Percentiles rank a stretch among this genome's conserved stretches.
Conservation (phyloP, 2,888 invertebrate genomes). For the Nomada flava region DNA sequence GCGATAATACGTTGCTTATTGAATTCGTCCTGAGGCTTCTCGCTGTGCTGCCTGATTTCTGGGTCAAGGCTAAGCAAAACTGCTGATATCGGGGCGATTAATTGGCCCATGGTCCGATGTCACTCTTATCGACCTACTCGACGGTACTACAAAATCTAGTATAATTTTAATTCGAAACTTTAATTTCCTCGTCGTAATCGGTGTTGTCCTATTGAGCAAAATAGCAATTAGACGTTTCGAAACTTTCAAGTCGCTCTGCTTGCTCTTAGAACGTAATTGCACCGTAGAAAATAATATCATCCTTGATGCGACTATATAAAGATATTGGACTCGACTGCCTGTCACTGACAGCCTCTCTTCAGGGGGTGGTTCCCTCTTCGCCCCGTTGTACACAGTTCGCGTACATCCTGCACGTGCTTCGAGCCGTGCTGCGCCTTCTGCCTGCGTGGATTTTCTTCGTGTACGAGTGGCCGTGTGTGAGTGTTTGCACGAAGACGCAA, state of each 20-base stretch:
- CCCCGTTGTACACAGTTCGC: conserved; percentile 52
- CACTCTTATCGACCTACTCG: not conserved
- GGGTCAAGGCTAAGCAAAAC: conserved; percentile 69
- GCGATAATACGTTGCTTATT: conserved; percentile 79
- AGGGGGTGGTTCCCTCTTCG: conserved; percentile 66
- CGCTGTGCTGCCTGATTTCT: conserved; percentile 55
- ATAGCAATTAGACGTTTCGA: not conserved
- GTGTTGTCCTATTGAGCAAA: not conserved
- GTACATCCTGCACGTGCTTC: conserved; percentile 60
- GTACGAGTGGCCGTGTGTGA: conserved; percentile 49
- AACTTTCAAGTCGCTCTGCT: not conserved
- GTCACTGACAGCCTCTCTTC: conserved; percentile 78
- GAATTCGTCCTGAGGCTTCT: conserved; percentile 71
- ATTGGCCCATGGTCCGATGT: not conserved
- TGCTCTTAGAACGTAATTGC: conserved; percentile 55
- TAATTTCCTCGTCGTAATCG: not conserved
- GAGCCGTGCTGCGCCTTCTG: conserved; percentile 19
- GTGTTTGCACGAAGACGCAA: conserved; percentile 43
- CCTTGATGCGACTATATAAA: conserved; percentile 78
- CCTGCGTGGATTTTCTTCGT: conserved; percentile 45
- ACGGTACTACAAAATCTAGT: not conserved
- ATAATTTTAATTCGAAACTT: too few relatives aligned
- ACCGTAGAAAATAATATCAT: conserved; percentile 77
- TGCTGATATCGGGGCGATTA: conserved; percentile 3
- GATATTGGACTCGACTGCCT: conserved; percentile 78